These are phyloP conservation scores for Malthinus seriepunctatus DNA, from an alignment of 2,888 invertebrate genomes.

Conservation along the genomic window DNA sequence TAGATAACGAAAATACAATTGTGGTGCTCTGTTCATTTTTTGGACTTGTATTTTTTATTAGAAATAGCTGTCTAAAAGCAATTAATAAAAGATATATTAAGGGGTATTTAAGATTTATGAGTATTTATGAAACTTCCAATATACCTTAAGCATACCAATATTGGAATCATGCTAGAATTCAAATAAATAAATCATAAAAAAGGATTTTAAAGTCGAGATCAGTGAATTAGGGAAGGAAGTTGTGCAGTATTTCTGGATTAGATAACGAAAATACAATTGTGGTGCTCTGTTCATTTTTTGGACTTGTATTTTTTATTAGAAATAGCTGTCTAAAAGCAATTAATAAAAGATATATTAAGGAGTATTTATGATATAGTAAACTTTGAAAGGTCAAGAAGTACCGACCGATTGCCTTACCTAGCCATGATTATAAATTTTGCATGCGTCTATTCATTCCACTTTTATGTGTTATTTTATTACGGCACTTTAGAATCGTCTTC, in stretches of 20 bases:
- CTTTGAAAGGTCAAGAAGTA: conserved; percentile 34
- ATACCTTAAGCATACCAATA: too few relatives aligned
- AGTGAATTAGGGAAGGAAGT: too few relatives aligned
- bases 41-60: neutral
- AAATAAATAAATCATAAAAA: too few relatives aligned
- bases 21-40: too few relatives aligned
- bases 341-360: conserved; percentile 35
- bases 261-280: too few relatives aligned
- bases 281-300: too few relatives aligned
- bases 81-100: conserved; percentile 35
- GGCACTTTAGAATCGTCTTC: conserved; percentile 35
- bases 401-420: conserved; percentile 32
- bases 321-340: conserved; percentile 7
- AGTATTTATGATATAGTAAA: conserved; percentile 39
- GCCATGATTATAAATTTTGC: conserved; percentile 33
- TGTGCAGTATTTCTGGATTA: too few relatives aligned
- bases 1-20: too few relatives aligned
- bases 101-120: conserved; percentile 39
- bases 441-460: conserved; percentile 31
- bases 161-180: too few relatives aligned
- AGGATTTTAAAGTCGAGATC: too few relatives aligned
- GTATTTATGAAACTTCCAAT: too few relatives aligned
- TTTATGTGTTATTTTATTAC: conserved; percentile 34
- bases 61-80: conserved; percentile 3
- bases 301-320: neutral